Base-by-base conservation (phyloP, 2,888 invertebrate genomes). In the Cataglyphis rosenhaueri region DNA sequence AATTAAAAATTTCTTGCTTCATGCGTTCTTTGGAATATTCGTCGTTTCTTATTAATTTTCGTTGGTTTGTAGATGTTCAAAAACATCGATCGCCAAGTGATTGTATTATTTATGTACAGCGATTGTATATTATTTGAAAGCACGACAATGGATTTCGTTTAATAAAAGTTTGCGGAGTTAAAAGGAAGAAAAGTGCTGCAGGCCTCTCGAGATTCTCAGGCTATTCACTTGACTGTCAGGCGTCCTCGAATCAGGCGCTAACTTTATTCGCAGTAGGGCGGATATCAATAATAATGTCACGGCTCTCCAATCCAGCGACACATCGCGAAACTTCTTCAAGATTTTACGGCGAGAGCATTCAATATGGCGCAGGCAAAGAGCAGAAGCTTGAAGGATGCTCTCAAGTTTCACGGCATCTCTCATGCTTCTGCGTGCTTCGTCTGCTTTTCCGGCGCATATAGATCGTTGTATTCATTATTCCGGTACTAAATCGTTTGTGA, bases 401-500 rank as follows among this genome's bases (percentile, higher is more conserved):
- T 57, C 44, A 55, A 75, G 62, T 82, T 82, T 78, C 15, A 65
- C 44, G 35, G 44, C 79, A 66, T 65, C 32, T 73, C 57, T 18
- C 78, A 35, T 18, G n/a, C 29, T 78, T 3, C 15, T 32, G 35
- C 35, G 32, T 32, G 57, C 65, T n/a, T 64, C 52, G 68, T 65
- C 59, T 64, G 35, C 70, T n/a, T 44, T 18, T 52, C 21, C 57
- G 48, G 73, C 57, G 57, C 52, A 71, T 81, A 86, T 85, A 89
- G 84, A 87, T 89, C 85, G 87, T 85, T 85, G 81, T 88, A 89
- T 91, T 91, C 89, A 91, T 91, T 91, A 92, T 91, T 91, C 89
- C 81, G 64, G 84, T 71, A 90, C 81, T 92, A 92, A 92, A 92
- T 92, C 91, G 90, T 91, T 92, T 85, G 91, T 91, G 91, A 91